phyloP scores from a whole-genome alignment of 2,113 vertebrate genomes.

The Apodemus speciosus region DNA sequence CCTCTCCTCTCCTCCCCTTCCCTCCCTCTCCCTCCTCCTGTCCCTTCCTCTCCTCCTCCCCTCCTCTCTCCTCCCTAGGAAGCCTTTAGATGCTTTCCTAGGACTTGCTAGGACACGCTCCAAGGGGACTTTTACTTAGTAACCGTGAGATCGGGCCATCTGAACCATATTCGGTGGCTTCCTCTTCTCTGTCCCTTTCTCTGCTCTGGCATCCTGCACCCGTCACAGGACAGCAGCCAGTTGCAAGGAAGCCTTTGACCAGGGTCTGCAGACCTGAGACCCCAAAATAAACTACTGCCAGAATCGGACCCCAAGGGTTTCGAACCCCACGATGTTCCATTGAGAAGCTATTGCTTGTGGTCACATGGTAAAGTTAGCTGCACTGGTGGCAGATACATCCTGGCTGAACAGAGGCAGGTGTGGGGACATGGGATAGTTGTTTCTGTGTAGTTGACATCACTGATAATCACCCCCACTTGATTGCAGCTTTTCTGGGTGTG shows the following conservation, averaged over 20 bases:
- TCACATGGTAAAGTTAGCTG: fast-evolving
- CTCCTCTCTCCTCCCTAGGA: neutral
- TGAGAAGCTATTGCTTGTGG: fast-evolving
- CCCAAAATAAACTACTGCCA: fast-evolving
- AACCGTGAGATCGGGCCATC: fast-evolving
- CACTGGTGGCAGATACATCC: fast-evolving
- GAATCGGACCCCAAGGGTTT: neutral
- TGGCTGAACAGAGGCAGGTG: fast-evolving
- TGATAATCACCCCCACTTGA: fast-evolving
- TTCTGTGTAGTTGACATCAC: fast-evolving
- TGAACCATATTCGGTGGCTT: fast-evolving
- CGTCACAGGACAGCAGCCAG: no score
- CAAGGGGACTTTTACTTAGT: fast-evolving
- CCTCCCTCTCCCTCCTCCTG: neutral
- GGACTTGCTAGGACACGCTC: neutral
- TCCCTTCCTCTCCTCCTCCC: no score
- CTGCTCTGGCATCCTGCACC: fast-evolving
- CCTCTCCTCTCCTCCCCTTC: no score
- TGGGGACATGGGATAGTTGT: fast-evolving
- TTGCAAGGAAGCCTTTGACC: fast-evolving
- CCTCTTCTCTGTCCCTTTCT: no score
- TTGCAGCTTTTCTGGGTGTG: fast-evolving
- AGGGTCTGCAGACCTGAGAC: neutral
- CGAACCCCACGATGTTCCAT: fast-evolving
- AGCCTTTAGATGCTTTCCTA: fast-evolving